These are phyloP conservation scores for Planiliza haematocheilus DNA, from an alignment of 2,113 vertebrate species.

Conservation along the genomic window DNA sequence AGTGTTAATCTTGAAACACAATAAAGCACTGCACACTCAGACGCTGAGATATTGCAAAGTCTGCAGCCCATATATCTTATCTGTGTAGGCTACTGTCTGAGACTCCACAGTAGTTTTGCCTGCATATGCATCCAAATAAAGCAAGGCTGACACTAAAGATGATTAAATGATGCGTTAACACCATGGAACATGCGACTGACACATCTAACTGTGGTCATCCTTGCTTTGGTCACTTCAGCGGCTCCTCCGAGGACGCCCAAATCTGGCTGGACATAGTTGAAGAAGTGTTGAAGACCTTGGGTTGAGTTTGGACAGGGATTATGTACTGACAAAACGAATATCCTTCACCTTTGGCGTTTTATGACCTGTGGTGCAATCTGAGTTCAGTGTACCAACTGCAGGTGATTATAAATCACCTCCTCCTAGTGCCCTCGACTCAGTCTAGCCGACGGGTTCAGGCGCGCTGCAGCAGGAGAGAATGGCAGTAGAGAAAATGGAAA, in stretches of 20 bases:
- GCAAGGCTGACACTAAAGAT: conserved; percentile 1
- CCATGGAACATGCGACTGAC: not conserved
- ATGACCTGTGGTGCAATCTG: conserved; percentile 28
- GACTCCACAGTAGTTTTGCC: not conserved
- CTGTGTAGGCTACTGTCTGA: not conserved
- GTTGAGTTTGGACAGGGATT: not conserved
- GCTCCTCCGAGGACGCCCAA: not conserved
- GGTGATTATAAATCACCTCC: conserved; percentile 23
- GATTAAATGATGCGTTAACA: not conserved
- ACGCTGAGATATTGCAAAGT: conserved; percentile 3
- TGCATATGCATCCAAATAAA: not conserved
- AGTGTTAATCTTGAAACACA: not conserved
- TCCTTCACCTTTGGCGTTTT: conserved; percentile 37
- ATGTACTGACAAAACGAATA: too few relatives aligned
- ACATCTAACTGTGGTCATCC: not conserved
- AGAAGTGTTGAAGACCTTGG: not conserved
- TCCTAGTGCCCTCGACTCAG: not conserved
- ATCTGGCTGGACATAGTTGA: not conserved
- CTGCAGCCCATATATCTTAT: conserved; percentile 29
- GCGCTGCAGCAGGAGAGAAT: not conserved
- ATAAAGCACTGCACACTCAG: not conserved
- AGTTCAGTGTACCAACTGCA: not conserved
- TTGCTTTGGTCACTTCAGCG: not conserved
- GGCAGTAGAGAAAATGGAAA: conserved; percentile 74
- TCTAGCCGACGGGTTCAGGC: conserved; percentile 1